Evolutionary conservation across 2,888 invertebrate species (phyloP).

Genomic region (Diarsia dahlii): DNA sequence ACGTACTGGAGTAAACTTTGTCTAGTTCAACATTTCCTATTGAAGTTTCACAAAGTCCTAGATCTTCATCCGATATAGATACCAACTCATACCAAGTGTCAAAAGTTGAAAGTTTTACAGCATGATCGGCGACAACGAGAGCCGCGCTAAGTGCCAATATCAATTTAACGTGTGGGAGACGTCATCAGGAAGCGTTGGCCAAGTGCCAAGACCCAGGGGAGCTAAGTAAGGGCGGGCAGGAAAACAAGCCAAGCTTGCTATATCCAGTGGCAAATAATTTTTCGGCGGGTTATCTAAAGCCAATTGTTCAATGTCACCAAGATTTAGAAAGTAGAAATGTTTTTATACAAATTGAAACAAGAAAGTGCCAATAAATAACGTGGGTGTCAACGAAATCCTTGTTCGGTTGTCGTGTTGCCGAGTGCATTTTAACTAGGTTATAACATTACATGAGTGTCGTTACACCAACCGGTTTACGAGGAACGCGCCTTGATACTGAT

Average conservation of each 20-base stretch:
- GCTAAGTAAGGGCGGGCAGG: slow-evolving; percentile 76
- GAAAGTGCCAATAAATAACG: slow-evolving; percentile 41
- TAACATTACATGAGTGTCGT: slow-evolving; percentile 56
- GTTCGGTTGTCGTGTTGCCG: slow-evolving; percentile 30
- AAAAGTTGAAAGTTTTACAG: slow-evolving; percentile 73
- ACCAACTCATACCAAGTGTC: slow-evolving; percentile 53
- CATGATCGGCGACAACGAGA: slow-evolving; percentile 74
- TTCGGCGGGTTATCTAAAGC: slow-evolving; percentile 63
- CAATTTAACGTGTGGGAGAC: slow-evolving; percentile 84
- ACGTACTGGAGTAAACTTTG: slow-evolving; percentile 25
- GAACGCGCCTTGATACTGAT: slow-evolving; percentile 38
- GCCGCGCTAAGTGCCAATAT: slow-evolving; percentile 83
- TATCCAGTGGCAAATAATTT: slow-evolving; percentile 69
- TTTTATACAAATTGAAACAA: slow-evolving; percentile 34
- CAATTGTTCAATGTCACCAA: slow-evolving; percentile 52
- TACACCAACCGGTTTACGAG: slow-evolving; percentile 52
- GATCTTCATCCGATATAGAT: slow-evolving; percentile 45
- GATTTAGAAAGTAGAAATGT: slow-evolving; percentile 40
- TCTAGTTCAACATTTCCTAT: slow-evolving; percentile 16
- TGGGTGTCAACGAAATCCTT: slow-evolving; percentile 37
- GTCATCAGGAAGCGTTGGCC: slow-evolving; percentile 81
- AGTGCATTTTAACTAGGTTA: slow-evolving; percentile 54
- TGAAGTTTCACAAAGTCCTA: slow-evolving; percentile 24
- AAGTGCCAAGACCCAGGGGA: slow-evolving; percentile 73
- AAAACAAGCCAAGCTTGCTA: slow-evolving; percentile 76